Evolutionary conservation across 2,797 vertebrate genomes (phyloP).

Genomic region (Sus cebifrons): DNA sequence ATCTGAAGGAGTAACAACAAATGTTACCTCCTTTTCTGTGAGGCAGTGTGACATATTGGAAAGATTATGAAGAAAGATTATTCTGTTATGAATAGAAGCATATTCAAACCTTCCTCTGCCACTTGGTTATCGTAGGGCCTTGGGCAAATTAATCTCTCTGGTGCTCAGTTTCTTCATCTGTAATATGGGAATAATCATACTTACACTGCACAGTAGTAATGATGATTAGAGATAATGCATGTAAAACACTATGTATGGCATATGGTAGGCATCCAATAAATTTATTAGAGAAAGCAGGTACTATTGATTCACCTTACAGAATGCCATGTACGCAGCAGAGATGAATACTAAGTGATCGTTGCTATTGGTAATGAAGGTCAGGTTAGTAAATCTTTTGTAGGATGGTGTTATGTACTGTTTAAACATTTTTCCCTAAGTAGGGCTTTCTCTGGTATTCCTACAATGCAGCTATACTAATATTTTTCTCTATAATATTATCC

Average conservation of each 20-base stretch:
- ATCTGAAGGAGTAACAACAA: neutral
- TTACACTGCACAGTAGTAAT: neutral
- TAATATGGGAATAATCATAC: constrained; percentile 49
- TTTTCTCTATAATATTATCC: constrained; percentile 64
- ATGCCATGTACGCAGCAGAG: neutral
- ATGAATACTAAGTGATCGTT: constrained; percentile 45
- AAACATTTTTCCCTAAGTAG: constrained; percentile 44
- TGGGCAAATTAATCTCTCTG: constrained; percentile 9
- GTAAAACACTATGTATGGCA: constrained; percentile 19
- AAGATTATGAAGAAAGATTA: neutral
- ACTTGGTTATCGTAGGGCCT: neutral
- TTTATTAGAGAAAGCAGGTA: constrained; percentile 5
- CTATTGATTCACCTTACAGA: constrained; percentile 31
- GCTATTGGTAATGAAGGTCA: constrained; percentile 63
- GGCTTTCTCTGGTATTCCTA: constrained; percentile 59
- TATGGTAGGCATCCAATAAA: neutral
- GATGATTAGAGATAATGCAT: constrained; percentile 28
- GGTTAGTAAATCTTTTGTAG: constrained; percentile 59
- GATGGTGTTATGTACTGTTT: constrained; percentile 55
- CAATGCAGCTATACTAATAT: constrained; percentile 54
- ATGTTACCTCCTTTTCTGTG: neutral
- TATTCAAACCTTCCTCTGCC: constrained; percentile 18
- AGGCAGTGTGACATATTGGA: neutral
- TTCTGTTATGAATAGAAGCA: neutral
- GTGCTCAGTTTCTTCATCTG: constrained; percentile 69